These are phyloP conservation scores for Osmerus mordax DNA, from an alignment of 2,113 vertebrate species.

Conservation along the genomic window DNA sequence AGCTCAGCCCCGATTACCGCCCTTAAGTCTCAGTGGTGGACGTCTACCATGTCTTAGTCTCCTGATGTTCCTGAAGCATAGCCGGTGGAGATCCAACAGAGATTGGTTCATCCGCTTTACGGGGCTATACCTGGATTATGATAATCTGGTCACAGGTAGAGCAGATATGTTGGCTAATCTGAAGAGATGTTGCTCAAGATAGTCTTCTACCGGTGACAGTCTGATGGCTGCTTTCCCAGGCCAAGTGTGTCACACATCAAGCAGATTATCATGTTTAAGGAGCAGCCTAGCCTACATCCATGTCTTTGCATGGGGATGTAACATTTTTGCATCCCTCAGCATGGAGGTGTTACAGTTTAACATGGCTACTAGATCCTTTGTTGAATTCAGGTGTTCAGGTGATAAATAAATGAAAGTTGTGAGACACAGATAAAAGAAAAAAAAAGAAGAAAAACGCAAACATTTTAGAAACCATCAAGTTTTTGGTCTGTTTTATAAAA, in stretches of 20 bases:
- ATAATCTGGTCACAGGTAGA: conserved; percentile 63
- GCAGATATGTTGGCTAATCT: conserved; percentile 46
- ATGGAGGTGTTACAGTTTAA: too few species aligned
- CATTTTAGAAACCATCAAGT: too few species aligned
- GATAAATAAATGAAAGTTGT: too few species aligned
- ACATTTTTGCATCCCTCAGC: too few species aligned
- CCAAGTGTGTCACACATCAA: background rate
- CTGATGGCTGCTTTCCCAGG: conserved; percentile 3
- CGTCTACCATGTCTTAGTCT: conserved; percentile 32
- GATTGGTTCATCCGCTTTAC: conserved; percentile 38
- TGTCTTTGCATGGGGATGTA: too few species aligned
- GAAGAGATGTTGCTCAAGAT: conserved; percentile 16
- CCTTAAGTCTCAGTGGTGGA: conserved; percentile 53
- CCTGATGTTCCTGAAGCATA: conserved; percentile 53
- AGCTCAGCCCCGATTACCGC: conserved; percentile 65
- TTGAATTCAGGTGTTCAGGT: too few species aligned
- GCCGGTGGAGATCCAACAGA: conserved; percentile 47
- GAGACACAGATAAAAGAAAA: too few species aligned
- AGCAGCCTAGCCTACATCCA: too few species aligned
- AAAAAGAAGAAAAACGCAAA: too few species aligned
- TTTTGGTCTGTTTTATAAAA: too few species aligned
- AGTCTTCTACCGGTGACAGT: background rate
- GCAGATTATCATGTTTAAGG: background rate
- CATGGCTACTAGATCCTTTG: too few species aligned
- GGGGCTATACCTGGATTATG: conserved; percentile 32